Conservation (phyloP, 2,113 vertebrate genomes). For the Datnioides undecimradiatus region DNA sequence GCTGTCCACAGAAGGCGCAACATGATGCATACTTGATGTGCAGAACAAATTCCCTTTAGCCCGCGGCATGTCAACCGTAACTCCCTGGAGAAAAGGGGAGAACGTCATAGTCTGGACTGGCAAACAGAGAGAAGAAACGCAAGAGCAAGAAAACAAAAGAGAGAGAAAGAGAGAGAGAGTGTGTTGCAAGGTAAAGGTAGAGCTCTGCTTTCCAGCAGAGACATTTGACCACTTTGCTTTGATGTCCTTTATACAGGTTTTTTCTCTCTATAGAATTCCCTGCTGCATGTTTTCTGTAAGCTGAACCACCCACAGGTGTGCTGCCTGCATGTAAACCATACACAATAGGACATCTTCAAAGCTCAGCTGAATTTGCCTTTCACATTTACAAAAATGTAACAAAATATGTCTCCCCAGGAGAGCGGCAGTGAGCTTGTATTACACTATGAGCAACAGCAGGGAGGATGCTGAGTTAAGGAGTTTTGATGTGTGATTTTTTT, state of each 20-base stretch:
- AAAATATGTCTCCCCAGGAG: conserved; percentile 49
- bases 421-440: conserved; percentile 32
- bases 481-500: neutral
- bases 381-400: conserved; percentile 48
- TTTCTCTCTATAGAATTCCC: conserved; percentile 44
- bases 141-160: conserved; percentile 6
- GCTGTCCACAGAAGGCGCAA: conserved; percentile 43
- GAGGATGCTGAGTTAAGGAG: conserved; percentile 16
- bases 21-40: conserved; percentile 65
- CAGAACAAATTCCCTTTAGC: conserved; percentile 71
- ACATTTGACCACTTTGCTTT: conserved; percentile 72
- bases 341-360: conserved; percentile 57
- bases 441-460: conserved; percentile 17
- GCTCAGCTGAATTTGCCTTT: conserved; percentile 57
- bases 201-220: conserved; percentile 46
- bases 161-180: conserved; percentile 19
- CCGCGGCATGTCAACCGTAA: conserved; percentile 52
- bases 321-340: conserved; percentile 45
- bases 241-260: conserved; percentile 52
- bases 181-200: conserved; percentile 10
- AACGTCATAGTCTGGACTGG: conserved; percentile 42
- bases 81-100: conserved; percentile 51
- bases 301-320: conserved; percentile 59
- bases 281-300: conserved; percentile 36
- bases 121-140: conserved; percentile 56